These are phyloP conservation scores for Cartodere bifasciata DNA, from an alignment of 2,888 invertebrate genomes.

Conservation along the genomic window DNA sequence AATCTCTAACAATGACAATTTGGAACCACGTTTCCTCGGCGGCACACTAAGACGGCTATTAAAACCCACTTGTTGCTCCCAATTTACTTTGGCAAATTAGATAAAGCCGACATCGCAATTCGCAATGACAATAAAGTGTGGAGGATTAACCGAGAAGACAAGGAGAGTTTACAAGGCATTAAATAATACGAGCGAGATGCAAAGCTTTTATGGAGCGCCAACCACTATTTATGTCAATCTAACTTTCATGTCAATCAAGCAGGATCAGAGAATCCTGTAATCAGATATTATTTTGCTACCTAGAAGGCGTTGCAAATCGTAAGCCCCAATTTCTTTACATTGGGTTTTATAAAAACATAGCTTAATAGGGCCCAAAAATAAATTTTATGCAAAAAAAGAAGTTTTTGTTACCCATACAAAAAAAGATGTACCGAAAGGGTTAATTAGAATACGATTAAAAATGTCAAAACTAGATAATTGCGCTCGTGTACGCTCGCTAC, in stretches of 20 bases:
- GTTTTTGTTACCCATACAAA: too few species aligned
- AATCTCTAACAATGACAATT: constrained; percentile 18
- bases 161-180: too few species aligned
- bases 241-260: constrained; percentile 15
- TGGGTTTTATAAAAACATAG: too few species aligned
- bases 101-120: constrained; percentile 28
- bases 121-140: constrained; percentile 23
- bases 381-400: too few species aligned
- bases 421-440: too few species aligned
- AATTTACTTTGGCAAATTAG: constrained; percentile 31
- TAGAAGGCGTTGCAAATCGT: constrained; percentile 15
- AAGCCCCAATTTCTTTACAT: too few species aligned
- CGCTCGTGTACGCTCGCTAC: too few species aligned
- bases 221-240: constrained; percentile 11
- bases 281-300: constrained; percentile 11
- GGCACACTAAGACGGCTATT: constrained; percentile 23
- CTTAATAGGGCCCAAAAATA: too few species aligned
- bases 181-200: too few species aligned
- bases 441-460: too few species aligned
- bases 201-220: background rate
- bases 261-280: constrained; percentile 11
- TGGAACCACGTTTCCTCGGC: constrained; percentile 12
- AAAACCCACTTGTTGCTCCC: constrained; percentile 31
- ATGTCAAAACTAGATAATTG: too few species aligned
- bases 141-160: too few species aligned